Percentiles rank a stretch among this genome's conserved stretches.
Evolutionary conservation across 2,113 vertebrate species (phyloP).

Genomic region (Eurystomus gularis): DNA sequence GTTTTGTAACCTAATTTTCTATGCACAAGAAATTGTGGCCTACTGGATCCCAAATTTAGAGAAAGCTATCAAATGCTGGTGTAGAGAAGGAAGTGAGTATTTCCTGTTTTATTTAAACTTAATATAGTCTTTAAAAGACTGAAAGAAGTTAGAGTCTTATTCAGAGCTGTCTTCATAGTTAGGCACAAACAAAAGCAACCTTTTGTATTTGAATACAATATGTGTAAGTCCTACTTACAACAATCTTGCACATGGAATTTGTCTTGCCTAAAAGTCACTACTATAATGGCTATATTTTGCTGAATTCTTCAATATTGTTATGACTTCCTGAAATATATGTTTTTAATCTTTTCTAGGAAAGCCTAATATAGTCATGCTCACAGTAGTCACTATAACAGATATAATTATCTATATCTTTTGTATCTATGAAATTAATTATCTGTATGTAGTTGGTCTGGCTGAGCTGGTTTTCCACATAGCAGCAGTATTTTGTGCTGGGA

Average conservation of each 20-base stretch:
- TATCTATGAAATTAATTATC: neutral
- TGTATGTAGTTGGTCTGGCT: too few species aligned
- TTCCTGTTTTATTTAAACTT: neutral
- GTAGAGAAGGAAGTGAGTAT: neutral
- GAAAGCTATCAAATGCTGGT: neutral
- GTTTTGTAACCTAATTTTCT: neutral
- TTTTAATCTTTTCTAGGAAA: neutral
- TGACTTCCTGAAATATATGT: neutral
- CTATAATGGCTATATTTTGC: neutral
- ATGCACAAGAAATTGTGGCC: neutral
- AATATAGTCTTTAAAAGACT: neutral
- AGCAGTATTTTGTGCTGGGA: too few species aligned
- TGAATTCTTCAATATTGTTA: neutral
- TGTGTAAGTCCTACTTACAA: accelerated
- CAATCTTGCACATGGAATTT: neutral
- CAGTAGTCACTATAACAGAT: neutral
- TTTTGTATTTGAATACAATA: neutral
- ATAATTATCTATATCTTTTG: neutral
- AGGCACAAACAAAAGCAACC: neutral
- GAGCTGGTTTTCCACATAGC: too few species aligned
- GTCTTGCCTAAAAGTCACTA: neutral
- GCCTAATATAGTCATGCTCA: neutral
- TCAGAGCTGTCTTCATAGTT: neutral
- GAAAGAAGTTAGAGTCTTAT: neutral
- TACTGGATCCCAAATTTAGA: neutral